These are phyloP conservation scores for Craniophora ligustri DNA, from an alignment of 2,888 invertebrate genomes.

Conservation along the genomic window DNA sequence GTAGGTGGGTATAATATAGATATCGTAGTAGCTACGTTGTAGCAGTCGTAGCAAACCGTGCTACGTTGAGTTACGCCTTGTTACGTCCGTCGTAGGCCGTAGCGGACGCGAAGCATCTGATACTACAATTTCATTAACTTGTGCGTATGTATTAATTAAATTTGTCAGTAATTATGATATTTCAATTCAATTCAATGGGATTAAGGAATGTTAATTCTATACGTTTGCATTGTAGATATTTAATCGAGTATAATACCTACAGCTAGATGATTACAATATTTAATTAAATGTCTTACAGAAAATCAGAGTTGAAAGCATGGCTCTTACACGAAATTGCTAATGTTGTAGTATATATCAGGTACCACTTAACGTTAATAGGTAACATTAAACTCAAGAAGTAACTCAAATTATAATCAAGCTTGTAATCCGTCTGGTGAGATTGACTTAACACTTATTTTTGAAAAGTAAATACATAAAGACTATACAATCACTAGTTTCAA, in stretches of 20 bases:
- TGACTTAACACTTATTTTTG: not conserved
- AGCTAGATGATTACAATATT: no score
- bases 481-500: not conserved
- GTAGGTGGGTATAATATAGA: not conserved
- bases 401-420: not conserved
- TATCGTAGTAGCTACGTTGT: slow-evolving; percentile 26
- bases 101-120: slow-evolving; percentile 17
- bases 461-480: no score
- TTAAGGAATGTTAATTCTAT: not conserved
- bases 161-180: not conserved
- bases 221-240: not conserved
- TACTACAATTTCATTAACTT: not conserved
- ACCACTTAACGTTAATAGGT: no score
- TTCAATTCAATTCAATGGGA: not conserved
- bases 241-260: no score
- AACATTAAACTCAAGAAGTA: no score
- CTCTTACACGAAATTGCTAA: no score
- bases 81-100: slow-evolving; percentile 27
- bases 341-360: no score
- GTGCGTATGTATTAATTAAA: not conserved
- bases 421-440: not conserved
- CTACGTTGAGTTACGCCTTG: slow-evolving; percentile 12
- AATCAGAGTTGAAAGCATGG: no score
- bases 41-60: slow-evolving; percentile 17
- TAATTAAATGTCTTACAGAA: no score